Evolutionary conservation across 2,888 invertebrate species (phyloP), one percentile per base, ranked within the genome.

Genomic region (Axea sp.): DNA sequence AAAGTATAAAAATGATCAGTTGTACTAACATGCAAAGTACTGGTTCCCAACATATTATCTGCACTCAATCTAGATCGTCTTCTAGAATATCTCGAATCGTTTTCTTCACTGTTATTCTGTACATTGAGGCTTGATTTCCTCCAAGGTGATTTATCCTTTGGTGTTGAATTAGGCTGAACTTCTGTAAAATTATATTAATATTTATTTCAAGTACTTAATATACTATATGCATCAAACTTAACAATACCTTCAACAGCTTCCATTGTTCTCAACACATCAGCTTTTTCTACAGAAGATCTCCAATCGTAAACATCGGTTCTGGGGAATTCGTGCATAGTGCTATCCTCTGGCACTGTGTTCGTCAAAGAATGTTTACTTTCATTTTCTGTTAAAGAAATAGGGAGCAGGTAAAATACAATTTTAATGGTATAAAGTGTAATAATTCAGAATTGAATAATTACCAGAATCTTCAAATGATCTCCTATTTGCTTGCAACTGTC

Each of bases 401-500:
- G 3, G 7, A n/a, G n/a, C 8, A 6, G 17, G 6, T 15, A 30
- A 41, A 12, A 28, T 1, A 19, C 19, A 19, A 3, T 3, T 19
- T 19, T 19, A 19, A 19, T 19, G 5, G 6, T 3, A 12, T 28
- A 28, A 28, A 6, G 8, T 28, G 2, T 28, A n/a, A 1, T 4
- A 28, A 9, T 8, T 2, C 1, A 22, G 22, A 31, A 14, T 28
- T n/a, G 1, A 31, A 24, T 33, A 14, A 3, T 69, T 86, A 94
- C 95, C 95, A 88, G 95, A 93, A 89, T 95, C 95, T 91, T 95
- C 95, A 88, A 94, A 91, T 88, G 94, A 94, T 81, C 94, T 90
- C 88, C 95, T 89, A 88, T 93, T 93, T 76, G 90, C 91, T 80
- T 93, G 91, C 86, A 92, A 88, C 76, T 93, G 90, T 80, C 92